These are phyloP conservation scores for Hydractinia echinata DNA, from an alignment of 30 jellyfish, hydroid and myxozoan species.

Conservation along the genomic window DNA sequence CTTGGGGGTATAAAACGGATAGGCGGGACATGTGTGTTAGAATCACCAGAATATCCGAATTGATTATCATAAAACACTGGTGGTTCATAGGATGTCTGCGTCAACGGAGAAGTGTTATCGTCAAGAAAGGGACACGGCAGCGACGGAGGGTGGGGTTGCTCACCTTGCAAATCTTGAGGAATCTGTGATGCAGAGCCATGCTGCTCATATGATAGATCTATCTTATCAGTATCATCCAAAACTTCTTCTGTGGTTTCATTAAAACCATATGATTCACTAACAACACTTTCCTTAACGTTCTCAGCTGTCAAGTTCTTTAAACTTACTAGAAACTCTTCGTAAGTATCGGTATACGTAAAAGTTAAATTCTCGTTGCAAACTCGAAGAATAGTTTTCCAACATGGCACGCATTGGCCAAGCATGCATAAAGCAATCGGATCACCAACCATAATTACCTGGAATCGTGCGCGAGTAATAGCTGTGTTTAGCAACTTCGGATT, in stretches of 20 bases:
- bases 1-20: too few species aligned
- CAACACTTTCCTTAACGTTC: too few species aligned
- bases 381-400: constrained; percentile 59
- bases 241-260: background rate
- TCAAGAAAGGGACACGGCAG: too few species aligned
- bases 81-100: too few species aligned
- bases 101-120: too few species aligned
- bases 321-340: constrained; percentile 32
- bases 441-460: constrained; percentile 40
- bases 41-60: too few species aligned
- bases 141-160: too few species aligned
- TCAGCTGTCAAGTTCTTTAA: background rate
- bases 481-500: constrained; percentile 67
- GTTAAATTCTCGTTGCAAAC: constrained; percentile 41
- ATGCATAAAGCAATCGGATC: constrained; percentile 62
- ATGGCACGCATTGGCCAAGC: constrained; percentile 60
- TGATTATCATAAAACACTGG: too few species aligned
- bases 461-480: constrained; percentile 73
- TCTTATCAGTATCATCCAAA: constrained; percentile 1
- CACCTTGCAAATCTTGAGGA: background rate
- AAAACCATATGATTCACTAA: too few species aligned
- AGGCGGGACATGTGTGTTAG: too few species aligned
- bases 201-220: background rate
- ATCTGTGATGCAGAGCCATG: background rate
- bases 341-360: constrained; percentile 33